A percentile compares a stretch with the other conserved stretches of the same genome.
phyloP scores from a whole-genome alignment of 2,797 vertebrate species.

The Melanotaenia pygmaea region DNA sequence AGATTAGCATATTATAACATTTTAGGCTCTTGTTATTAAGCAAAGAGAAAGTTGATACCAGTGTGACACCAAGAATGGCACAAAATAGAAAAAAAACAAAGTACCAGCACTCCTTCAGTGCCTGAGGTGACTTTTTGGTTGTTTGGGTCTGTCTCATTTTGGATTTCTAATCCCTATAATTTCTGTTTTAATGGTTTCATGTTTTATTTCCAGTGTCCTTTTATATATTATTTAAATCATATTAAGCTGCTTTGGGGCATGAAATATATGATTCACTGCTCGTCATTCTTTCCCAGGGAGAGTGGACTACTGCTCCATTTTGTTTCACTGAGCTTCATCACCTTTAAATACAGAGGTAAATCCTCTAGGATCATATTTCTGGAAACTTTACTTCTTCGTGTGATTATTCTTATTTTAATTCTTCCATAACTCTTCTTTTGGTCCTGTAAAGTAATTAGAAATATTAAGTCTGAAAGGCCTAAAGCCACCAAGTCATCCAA shows the following conservation, averaged over 20 bases:
- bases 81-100: background rate
- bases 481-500: conserved; percentile 41
- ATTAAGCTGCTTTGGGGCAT: conserved; percentile 20
- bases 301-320: conserved; percentile 3
- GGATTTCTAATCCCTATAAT: conserved; percentile 10
- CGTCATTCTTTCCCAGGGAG: conserved; percentile 9
- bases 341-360: conserved; percentile 22
- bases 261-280: conserved; percentile 1
- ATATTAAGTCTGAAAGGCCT: conserved; percentile 43
- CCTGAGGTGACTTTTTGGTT: conserved; percentile 15
- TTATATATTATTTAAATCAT: conserved; percentile 24
- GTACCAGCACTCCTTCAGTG: background rate
- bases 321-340: conserved; percentile 16
- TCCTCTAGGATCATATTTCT: conserved; percentile 18
- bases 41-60: background rate
- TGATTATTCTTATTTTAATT: conserved; percentile 21
- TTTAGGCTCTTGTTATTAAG: background rate
- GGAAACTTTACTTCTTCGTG: conserved; percentile 14
- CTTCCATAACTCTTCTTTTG: conserved; percentile 9
- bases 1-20: background rate
- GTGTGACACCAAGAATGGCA: background rate
- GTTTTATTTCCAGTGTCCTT: background rate
- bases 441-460: conserved; percentile 43
- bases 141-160: conserved; percentile 11
- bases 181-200: conserved; percentile 14